Base-by-base conservation (phyloP, 2,113 vertebrate species). In the Corynorhinus townsendii region DNA sequence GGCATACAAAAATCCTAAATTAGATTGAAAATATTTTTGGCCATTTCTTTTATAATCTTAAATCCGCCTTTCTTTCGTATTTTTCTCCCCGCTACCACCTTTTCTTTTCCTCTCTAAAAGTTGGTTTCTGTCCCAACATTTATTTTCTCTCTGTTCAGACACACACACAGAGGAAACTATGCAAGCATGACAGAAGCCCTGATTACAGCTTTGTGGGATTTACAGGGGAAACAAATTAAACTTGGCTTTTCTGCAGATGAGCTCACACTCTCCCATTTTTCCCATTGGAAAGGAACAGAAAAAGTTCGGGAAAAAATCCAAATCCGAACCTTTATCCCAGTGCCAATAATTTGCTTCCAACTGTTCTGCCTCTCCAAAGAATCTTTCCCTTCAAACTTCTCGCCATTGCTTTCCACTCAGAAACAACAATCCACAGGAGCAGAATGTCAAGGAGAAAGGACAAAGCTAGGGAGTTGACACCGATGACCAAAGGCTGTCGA, bases 231-330 rank as follows among this genome's bases (percentile, higher is more conserved):
- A 68, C 26, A 90, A 88, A 92, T 82, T 12, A 82, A 68, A 86
- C 17, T 84, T 95, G 93, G 40, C 45, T 24, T 82, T 64, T 69
- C 6, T 38, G 49, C 35, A 45, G 68, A 90, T 94, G 85, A 96
- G 35, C 30, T 90, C 77, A 88, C 40, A 40, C 22, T 45, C 19
- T 87, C 62, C 69, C 76, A 68, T 79, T 85, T 81, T 83, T 82
- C 75, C 82, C 59, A 56, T 11, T 82, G 28, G 56, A 91, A 93
- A 90, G 59, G 54, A 92, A 59, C 59, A 64, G 49, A 89, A 82
- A 93, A 86, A 86, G n/a, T 66, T 56, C 72, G 72, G 82, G 77
- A 93, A 90, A 52, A 64, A 91, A 91, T 92, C 82, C 91, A 96
- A 84, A 93, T 83, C 68, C 64, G 43, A 91, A 66, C 12, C 43